Percentiles rank a stretch among this genome's conserved stretches.
These are phyloP conservation scores for Drosophila limbata DNA, from an alignment of 2,888 invertebrate genomes.

Conservation along the genomic window DNA sequence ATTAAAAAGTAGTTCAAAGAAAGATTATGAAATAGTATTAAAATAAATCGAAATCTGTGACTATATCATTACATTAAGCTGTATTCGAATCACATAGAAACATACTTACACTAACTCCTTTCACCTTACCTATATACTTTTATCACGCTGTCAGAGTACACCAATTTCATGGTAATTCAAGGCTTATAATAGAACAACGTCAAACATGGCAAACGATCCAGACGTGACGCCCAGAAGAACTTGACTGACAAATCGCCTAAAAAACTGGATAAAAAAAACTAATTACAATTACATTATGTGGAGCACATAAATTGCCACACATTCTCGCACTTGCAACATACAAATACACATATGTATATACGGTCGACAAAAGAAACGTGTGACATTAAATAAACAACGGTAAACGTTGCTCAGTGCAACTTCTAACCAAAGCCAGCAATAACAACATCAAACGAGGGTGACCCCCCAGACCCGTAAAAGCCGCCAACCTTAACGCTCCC, in stretches of 20 bases:
- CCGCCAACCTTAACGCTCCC: slow-evolving; percentile 51
- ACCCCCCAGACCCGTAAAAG: slow-evolving; percentile 31
- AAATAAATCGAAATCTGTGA: no score
- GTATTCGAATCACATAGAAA: no score
- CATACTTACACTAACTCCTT: neutral
- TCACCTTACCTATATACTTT: neutral
- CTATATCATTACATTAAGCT: no score
- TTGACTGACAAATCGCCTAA: slow-evolving; percentile 48
- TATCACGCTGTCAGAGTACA: neutral
- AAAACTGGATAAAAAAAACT: slow-evolving; percentile 23
- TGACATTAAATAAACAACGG: slow-evolving; percentile 63
- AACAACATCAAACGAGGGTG: slow-evolving; percentile 31
- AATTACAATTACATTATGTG: slow-evolving; percentile 65
- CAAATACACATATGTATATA: slow-evolving; percentile 2
- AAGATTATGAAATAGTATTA: no score
- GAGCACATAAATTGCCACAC: slow-evolving; percentile 47
- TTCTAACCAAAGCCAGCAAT: slow-evolving; percentile 37
- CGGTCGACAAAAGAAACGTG: slow-evolving; percentile 39
- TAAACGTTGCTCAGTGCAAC: slow-evolving; percentile 45
- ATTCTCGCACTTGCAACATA: slow-evolving; percentile 24
- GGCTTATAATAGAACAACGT: neutral
- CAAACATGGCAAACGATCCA: slow-evolving; percentile 4
- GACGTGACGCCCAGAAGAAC: slow-evolving; percentile 51
- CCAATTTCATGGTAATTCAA: slow-evolving; percentile 6
- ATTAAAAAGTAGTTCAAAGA: no score